Evolutionary conservation across 2,888 invertebrate genomes (phyloP).

Genomic region (Meloe dianella): DNA sequence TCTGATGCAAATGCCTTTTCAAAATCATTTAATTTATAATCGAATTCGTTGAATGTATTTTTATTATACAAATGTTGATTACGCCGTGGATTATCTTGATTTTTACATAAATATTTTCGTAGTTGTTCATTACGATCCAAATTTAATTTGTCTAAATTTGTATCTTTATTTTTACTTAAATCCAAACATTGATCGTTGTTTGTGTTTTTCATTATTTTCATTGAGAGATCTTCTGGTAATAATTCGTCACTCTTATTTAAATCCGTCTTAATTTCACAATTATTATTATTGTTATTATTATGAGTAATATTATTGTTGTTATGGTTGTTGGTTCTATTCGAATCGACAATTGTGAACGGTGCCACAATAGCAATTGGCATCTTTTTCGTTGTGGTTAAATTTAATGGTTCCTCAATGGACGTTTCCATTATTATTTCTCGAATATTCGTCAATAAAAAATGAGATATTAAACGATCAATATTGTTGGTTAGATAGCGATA

Average conservation of each 20-base stretch:
- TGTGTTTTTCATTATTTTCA: slow-evolving; percentile 42
- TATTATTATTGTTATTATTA: slow-evolving; percentile 35
- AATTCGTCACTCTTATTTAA: slow-evolving; percentile 52
- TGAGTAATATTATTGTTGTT: slow-evolving; percentile 38
- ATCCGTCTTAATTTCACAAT: slow-evolving; percentile 34
- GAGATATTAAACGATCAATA: slow-evolving; percentile 29
- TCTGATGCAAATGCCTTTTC: slow-evolving; percentile 49
- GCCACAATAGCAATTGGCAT: slow-evolving; percentile 64
- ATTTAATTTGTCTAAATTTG: slow-evolving; percentile 31
- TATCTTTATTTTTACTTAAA: slow-evolving; percentile 39
- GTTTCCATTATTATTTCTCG: slow-evolving; percentile 55
- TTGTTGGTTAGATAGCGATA: neutral
- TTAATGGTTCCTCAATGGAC: slow-evolving; percentile 58
- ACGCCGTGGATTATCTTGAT: slow-evolving; percentile 52
- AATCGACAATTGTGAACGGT: slow-evolving; percentile 53
- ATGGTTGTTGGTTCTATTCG: slow-evolving; percentile 42
- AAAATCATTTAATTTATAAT: slow-evolving; percentile 49
- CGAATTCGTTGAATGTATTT: slow-evolving; percentile 54
- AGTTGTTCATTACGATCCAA: slow-evolving; percentile 51
- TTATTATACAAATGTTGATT: slow-evolving; percentile 54
- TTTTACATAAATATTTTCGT: slow-evolving; percentile 49
- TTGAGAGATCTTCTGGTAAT: slow-evolving; percentile 58
- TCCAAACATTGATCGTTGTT: slow-evolving; percentile 42
- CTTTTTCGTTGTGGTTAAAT: slow-evolving; percentile 62
- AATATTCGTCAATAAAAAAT: neutral